These are phyloP conservation scores for Zaprionus vittiger DNA, from an alignment of 1,140 invertebrate species.

Conservation along the genomic window DNA sequence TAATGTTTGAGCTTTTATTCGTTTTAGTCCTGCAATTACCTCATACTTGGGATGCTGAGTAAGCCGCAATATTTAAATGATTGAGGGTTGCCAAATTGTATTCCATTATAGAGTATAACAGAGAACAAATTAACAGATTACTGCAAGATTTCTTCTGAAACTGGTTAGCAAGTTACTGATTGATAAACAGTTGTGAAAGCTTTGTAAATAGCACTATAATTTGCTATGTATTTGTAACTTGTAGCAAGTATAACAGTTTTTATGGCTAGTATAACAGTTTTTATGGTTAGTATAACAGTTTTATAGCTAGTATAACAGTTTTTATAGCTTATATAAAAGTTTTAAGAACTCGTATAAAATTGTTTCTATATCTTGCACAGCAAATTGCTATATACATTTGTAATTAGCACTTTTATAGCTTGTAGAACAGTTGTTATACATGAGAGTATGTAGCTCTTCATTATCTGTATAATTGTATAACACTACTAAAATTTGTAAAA, in stretches of 20 bases:
- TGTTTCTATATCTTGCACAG: no score
- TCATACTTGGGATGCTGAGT: not conserved
- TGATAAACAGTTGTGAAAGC: not conserved
- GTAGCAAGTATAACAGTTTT: not conserved
- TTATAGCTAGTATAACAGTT: not conserved
- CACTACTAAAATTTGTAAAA: not conserved
- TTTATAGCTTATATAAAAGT: not conserved
- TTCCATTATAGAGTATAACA: not conserved
- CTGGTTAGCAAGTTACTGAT: not conserved
- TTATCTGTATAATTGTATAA: not conserved
- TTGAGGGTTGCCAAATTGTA: not conserved
- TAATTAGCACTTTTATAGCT: not conserved
- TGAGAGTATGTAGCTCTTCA: not conserved
- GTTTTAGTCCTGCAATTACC: not conserved
- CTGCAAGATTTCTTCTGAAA: not conserved
- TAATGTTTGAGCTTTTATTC: not conserved
- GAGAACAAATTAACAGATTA: not conserved
- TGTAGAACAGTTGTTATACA: not conserved
- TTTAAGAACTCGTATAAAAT: not conserved
- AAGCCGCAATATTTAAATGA: not conserved
- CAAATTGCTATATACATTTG: no score
- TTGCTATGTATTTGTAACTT: not conserved
- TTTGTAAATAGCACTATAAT: not conserved
- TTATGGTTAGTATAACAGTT: not conserved
- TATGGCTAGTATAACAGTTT: not conserved